These are phyloP conservation scores for Drosophila nigrodunni DNA, from an alignment of 1,140 invertebrate species.

Conservation along the genomic window DNA sequence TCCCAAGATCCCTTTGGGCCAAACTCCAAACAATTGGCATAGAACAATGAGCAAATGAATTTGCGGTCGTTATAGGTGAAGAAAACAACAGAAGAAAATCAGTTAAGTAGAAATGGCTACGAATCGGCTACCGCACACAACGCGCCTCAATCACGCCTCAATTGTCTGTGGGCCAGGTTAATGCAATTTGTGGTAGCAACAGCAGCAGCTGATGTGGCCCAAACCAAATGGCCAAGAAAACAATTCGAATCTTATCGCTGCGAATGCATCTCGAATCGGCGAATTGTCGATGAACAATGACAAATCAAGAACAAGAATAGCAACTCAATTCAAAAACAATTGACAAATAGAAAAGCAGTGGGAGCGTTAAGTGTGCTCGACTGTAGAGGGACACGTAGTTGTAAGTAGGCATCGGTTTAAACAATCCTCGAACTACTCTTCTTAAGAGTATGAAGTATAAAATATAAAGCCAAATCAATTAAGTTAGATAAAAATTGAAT, in stretches of 20 bases:
- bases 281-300: conserved; percentile 49
- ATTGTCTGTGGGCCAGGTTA: conserved; percentile 62
- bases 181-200: conserved; percentile 65
- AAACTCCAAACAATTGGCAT: conserved; percentile 35
- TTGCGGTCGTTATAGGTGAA: conserved; percentile 55
- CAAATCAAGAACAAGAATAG: conserved; percentile 6
- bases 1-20: conserved; percentile 6
- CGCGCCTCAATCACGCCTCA: conserved; percentile 74
- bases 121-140: conserved; percentile 64
- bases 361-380: too few species aligned
- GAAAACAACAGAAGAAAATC: conserved; percentile 2
- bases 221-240: not conserved
- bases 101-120: too few species aligned
- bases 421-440: too few species aligned
- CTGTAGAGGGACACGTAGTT: too few species aligned
- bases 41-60: conserved; percentile 40
- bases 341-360: conserved; percentile 40
- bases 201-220: conserved; percentile 35
- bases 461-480: too few species aligned
- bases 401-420: too few species aligned
- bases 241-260: conserved; percentile 54
- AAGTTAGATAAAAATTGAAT: too few species aligned
- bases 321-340: conserved; percentile 66
- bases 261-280: conserved; percentile 61
- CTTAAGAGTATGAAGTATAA: too few species aligned